phyloP scores from a whole-genome alignment of 1,140 invertebrate genomes.

The Grapholita molesta region DNA sequence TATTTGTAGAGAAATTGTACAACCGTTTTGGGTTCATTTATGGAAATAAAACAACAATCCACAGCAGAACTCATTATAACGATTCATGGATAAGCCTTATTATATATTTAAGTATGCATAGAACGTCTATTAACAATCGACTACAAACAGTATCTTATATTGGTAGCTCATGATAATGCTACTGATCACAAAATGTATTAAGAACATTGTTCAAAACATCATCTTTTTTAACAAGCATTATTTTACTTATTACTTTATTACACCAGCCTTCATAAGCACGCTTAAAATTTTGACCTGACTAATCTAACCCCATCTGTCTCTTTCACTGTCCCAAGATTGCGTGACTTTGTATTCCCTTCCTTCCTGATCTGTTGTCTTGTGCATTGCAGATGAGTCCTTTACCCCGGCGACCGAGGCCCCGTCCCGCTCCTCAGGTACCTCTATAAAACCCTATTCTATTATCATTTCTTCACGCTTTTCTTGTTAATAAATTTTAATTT shows the following conservation, averaged over 20 bases:
- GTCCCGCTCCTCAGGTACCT: slow-evolving; percentile 76
- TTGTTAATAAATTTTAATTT: background rate
- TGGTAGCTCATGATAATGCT: too few relatives aligned
- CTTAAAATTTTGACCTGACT: background rate
- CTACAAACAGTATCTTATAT: too few relatives aligned
- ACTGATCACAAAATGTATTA: too few relatives aligned
- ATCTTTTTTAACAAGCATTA: background rate
- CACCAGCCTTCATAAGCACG: background rate
- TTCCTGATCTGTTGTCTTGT: slow-evolving; percentile 74
- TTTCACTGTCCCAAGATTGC: slow-evolving; percentile 28
- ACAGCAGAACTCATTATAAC: too few relatives aligned
- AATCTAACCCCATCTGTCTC: background rate
- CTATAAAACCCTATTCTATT: slow-evolving; percentile 43
- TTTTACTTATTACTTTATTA: background rate
- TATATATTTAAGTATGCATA: too few relatives aligned
- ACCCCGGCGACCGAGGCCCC: slow-evolving; percentile 74
- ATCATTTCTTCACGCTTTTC: background rate
- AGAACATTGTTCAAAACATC: too few relatives aligned
- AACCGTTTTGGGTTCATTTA: too few relatives aligned
- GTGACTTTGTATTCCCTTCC: slow-evolving; percentile 50
- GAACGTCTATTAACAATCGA: too few relatives aligned
- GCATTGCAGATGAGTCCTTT: slow-evolving; percentile 78
- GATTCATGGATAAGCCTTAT: too few relatives aligned
- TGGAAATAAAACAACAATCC: too few relatives aligned
- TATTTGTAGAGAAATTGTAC: too few relatives aligned